A percentile compares a stretch with the other conserved stretches of the same genome.
Conservation (phyloP, 2,113 vertebrate species). For the Paramormyrops kingsleyae region DNA sequence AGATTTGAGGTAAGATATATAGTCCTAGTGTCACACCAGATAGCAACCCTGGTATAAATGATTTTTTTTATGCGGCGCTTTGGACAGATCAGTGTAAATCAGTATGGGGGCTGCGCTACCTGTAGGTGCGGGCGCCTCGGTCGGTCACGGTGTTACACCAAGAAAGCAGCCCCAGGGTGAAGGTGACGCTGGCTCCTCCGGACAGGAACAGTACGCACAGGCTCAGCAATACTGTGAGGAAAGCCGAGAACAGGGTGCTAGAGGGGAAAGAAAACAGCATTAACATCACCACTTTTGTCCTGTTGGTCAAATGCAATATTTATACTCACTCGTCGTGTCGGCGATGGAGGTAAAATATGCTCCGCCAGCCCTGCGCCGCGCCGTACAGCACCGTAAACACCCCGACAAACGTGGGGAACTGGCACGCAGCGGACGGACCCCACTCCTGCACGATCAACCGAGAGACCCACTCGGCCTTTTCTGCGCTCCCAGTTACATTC, state of each 20-base stretch:
- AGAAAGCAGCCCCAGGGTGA: conserved; percentile 59
- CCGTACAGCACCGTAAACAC: conserved; percentile 68
- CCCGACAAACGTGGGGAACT: conserved; percentile 67
- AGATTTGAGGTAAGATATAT: background rate
- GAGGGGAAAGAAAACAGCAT: conserved; percentile 10
- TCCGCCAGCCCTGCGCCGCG: conserved; percentile 66
- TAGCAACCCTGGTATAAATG: background rate
- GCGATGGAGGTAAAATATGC: conserved; percentile 65
- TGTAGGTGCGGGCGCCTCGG: conserved; percentile 50
- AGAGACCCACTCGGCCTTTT: conserved; percentile 28
- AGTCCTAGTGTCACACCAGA: background rate
- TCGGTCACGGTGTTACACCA: conserved; percentile 68
- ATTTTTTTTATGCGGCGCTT: background rate
- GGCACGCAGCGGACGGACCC: conserved; percentile 63
- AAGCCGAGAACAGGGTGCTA: conserved; percentile 67
- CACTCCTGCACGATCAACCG: conserved; percentile 62
- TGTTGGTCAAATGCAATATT: background rate
- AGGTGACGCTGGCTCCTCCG: conserved; percentile 56
- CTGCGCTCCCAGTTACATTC: conserved; percentile 31
- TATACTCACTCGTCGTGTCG: conserved; percentile 65
- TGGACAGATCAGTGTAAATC: background rate
- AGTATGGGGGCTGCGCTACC: conserved; percentile 38
- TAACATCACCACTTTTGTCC: background rate
- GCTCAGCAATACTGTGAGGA: conserved; percentile 64
- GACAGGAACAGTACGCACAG: conserved; percentile 63